phyloP scores from a whole-genome alignment of 1,140 invertebrate species.

The Nasonia longicornis region DNA sequence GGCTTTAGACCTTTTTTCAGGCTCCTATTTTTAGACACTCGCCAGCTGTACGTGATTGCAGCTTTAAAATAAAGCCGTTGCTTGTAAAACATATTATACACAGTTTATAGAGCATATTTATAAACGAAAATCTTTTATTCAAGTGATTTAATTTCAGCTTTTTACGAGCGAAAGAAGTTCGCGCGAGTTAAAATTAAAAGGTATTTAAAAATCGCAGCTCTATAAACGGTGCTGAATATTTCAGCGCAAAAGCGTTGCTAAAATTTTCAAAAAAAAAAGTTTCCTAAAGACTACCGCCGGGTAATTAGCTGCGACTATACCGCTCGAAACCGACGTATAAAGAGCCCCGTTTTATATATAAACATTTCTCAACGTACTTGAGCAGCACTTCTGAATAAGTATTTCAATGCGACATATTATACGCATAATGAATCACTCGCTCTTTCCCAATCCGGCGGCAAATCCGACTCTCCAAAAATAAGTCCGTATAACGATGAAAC shows the following conservation, averaged over 20 bases:
- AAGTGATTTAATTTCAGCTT: neutral
- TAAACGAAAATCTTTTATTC: neutral
- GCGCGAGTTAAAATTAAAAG: no score
- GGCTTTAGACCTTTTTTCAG: neutral
- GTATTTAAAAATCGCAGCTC: no score
- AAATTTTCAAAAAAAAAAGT: neutral
- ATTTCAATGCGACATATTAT: no score
- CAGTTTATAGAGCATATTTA: neutral
- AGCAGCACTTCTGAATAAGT: no score
- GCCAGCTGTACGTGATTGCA: neutral
- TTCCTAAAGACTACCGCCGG: no score
- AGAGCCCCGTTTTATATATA: neutral
- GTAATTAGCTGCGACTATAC: no score
- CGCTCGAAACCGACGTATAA: no score
- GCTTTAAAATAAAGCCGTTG: neutral
- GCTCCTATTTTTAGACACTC: neutral
- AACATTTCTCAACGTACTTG: no score
- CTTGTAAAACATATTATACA: no score
- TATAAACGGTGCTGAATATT: neutral
- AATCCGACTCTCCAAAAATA: no score
- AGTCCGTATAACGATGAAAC: neutral
- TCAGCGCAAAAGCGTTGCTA: neutral
- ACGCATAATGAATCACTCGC: no score
- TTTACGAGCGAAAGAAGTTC: neutral
- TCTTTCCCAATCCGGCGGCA: no score